Evolutionary conservation across 2,888 invertebrate genomes (phyloP).

Genomic region (Alcis repandata): DNA sequence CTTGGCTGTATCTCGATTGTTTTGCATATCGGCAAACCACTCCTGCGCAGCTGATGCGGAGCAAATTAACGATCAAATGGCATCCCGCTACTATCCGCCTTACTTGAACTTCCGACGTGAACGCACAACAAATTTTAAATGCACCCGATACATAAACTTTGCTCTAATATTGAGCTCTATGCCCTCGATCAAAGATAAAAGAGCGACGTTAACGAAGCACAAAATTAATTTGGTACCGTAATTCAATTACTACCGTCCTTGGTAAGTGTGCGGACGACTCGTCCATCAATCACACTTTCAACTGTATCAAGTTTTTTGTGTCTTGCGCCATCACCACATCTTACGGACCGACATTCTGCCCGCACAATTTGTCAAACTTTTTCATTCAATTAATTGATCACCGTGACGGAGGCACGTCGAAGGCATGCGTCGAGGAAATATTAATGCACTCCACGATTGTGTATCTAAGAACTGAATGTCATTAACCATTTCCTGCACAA

Average conservation of each 20-base stretch:
- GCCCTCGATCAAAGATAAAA: slow-evolving; percentile 54
- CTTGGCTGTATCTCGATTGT: slow-evolving; percentile 77
- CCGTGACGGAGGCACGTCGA: slow-evolving; percentile 57
- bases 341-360: slow-evolving; percentile 68
- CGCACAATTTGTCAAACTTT: slow-evolving; percentile 80
- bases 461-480: slow-evolving; percentile 80
- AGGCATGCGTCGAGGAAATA: slow-evolving; percentile 64
- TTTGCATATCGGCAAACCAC: slow-evolving; percentile 81
- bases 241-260: slow-evolving; percentile 79
- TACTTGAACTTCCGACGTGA: slow-evolving; percentile 66
- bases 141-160: slow-evolving; percentile 47
- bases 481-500: slow-evolving; percentile 80
- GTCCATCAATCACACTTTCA: slow-evolving; percentile 84
- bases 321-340: slow-evolving; percentile 63
- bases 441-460: slow-evolving; percentile 75
- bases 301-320: slow-evolving; percentile 81
- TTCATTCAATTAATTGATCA: slow-evolving; percentile 79
- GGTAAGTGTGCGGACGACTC: slow-evolving; percentile 67
- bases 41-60: slow-evolving; percentile 68
- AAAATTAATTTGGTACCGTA: slow-evolving; percentile 71
- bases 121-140: slow-evolving; percentile 51
- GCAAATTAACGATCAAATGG: slow-evolving; percentile 82
- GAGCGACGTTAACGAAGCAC: slow-evolving; percentile 57
- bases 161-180: slow-evolving; percentile 62
- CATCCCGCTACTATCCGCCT: slow-evolving; percentile 67